phyloP scores from a whole-genome alignment of 2,888 invertebrate genomes.

The Tetropium fuscum region DNA sequence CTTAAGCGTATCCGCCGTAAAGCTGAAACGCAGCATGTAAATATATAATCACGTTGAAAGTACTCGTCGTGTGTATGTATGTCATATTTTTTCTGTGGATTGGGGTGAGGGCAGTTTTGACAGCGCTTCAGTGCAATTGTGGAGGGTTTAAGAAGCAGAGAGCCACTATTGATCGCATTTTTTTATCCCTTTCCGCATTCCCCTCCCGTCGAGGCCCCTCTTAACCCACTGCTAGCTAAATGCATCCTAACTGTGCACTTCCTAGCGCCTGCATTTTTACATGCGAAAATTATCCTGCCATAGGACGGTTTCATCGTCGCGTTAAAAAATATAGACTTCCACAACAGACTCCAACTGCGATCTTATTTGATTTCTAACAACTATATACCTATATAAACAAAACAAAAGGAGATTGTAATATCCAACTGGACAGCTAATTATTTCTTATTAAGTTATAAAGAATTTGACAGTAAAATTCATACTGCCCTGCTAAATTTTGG shows the following conservation, averaged over 20 bases:
- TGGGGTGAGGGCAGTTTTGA: constrained; percentile 61
- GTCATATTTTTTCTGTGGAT: constrained; percentile 40
- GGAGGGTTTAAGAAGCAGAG: constrained; percentile 66
- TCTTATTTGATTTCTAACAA: too few relatives aligned
- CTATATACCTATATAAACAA: too few relatives aligned
- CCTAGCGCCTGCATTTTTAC: constrained; percentile 55
- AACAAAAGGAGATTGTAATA: too few relatives aligned
- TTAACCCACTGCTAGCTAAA: constrained; percentile 53
- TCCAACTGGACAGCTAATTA: too few relatives aligned
- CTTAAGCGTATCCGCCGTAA: constrained; percentile 9
- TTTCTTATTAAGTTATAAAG: too few relatives aligned
- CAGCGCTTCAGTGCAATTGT: constrained; percentile 67
- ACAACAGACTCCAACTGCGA: too few relatives aligned
- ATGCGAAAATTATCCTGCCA: constrained; percentile 48
- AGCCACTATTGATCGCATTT: constrained; percentile 68
- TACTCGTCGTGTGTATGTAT: constrained; percentile 39
- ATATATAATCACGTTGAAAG: constrained; percentile 37
- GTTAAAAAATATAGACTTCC: too few relatives aligned
- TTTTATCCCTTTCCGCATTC: constrained; percentile 66
- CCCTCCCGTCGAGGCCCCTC: constrained; percentile 46
- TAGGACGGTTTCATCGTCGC: constrained; percentile 35
- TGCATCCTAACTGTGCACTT: constrained; percentile 57
- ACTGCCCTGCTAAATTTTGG: too few relatives aligned
- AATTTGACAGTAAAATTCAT: too few relatives aligned
- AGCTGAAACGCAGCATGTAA: constrained; percentile 20